Conservation (phyloP, 2,113 vertebrate species). For the Passer domesticus region DNA sequence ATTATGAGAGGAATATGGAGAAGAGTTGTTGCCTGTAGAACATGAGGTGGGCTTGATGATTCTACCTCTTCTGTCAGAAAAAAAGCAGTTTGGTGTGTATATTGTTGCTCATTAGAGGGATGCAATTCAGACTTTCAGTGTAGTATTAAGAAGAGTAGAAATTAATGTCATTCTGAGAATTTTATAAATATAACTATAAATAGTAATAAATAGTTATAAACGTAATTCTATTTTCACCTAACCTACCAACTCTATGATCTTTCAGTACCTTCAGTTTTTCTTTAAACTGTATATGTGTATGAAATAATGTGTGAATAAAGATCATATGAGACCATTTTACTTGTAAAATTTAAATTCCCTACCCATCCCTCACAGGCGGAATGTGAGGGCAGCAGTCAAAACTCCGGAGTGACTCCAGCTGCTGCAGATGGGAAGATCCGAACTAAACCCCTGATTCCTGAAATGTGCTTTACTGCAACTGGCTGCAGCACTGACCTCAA, state of each 20-base stretch:
- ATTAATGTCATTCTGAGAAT: background rate
- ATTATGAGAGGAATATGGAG: background rate
- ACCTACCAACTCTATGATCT: background rate
- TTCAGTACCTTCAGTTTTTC: background rate
- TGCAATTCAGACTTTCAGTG: background rate
- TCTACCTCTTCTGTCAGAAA: background rate
- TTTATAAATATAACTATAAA: background rate
- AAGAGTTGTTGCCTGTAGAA: background rate
- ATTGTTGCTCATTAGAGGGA: background rate
- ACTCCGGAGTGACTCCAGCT: constrained; percentile 48
- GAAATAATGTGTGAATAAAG: background rate
- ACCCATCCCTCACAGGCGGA: constrained; percentile 75
- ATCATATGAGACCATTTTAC: background rate
- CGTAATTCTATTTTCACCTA: background rate
- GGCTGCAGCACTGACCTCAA: constrained; percentile 84
- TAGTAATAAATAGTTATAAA: background rate
- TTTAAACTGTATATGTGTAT: background rate
- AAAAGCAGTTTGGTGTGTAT: background rate
- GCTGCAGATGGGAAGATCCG: constrained; percentile 70
- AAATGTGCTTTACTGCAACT: constrained; percentile 95
- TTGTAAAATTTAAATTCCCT: background rate
- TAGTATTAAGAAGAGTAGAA: background rate
- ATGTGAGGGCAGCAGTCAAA: constrained; percentile 68
- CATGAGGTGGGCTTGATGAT: background rate
- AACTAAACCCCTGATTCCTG: constrained; percentile 93